These are phyloP conservation scores for Brevimyrus niger DNA, from an alignment of 2,113 vertebrate species.

Conservation along the genomic window DNA sequence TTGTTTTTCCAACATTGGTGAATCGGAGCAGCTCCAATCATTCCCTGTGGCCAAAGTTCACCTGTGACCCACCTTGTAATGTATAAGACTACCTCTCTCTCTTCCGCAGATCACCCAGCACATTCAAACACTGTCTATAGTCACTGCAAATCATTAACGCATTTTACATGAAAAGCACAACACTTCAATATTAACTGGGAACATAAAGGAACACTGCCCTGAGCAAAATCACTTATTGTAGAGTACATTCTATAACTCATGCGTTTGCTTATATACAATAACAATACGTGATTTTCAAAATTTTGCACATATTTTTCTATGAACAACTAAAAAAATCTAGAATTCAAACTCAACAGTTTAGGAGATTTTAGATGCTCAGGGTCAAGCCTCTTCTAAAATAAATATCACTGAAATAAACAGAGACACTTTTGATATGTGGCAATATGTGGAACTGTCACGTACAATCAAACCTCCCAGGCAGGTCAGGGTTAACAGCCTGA, in stretches of 20 bases:
- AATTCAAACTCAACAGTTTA: background rate
- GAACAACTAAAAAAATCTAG: background rate
- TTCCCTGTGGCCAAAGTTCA: background rate
- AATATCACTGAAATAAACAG: background rate
- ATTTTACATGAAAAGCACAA: background rate
- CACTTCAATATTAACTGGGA: background rate
- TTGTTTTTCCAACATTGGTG: background rate
- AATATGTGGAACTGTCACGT: no score
- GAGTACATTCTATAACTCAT: background rate
- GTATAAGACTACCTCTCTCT: background rate
- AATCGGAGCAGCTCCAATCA: background rate
- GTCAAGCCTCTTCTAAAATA: background rate
- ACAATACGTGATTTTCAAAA: background rate
- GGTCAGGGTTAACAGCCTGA: background rate
- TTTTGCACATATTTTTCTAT: background rate
- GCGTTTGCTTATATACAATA: background rate
- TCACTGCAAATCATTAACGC: background rate
- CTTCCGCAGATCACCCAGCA: background rate
- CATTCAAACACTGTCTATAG: background rate
- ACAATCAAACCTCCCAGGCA: no score
- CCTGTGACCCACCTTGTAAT: background rate
- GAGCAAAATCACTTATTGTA: background rate
- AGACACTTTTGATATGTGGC: background rate
- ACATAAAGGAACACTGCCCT: background rate
- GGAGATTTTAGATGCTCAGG: background rate